Evolutionary conservation across 2,888 invertebrate genomes (phyloP).

Genomic region (Camptogramma bilineatum): DNA sequence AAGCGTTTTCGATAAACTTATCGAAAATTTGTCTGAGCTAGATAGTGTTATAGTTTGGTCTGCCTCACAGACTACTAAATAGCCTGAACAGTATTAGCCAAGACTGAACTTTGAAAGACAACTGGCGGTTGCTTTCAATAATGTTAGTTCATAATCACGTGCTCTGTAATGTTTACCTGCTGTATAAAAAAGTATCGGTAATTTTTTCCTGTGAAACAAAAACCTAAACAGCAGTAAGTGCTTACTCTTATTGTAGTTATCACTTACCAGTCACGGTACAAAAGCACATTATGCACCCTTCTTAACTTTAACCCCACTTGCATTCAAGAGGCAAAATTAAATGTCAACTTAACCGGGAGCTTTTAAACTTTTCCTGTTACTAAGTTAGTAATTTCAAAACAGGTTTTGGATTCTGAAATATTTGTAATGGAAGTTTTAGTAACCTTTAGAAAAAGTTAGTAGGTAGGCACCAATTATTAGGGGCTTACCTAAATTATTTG

Average conservation of each 20-base stretch:
- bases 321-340: neutral
- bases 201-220: neutral
- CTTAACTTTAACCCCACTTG: conserved; percentile 56
- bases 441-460: no score
- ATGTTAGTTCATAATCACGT: neutral
- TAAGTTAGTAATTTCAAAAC: conserved; percentile 40
- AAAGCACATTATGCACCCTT: conserved; percentile 67
- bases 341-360: conserved; percentile 7
- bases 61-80: no score
- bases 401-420: conserved; percentile 25
- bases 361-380: neutral
- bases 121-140: no score
- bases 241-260: neutral
- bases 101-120: no score
- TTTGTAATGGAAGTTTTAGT: conserved; percentile 8
- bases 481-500: no score
- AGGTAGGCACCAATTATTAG: no score
- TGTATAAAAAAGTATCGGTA: neutral
- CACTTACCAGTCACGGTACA: conserved; percentile 48
- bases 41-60: no score
- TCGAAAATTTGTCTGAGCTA: no score
- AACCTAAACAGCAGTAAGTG: neutral
- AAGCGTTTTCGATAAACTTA: no score
- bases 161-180: neutral
- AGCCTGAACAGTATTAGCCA: no score